Evolutionary conservation across 2,113 vertebrate species (phyloP).

Genomic region (Struthidea cinerea): DNA sequence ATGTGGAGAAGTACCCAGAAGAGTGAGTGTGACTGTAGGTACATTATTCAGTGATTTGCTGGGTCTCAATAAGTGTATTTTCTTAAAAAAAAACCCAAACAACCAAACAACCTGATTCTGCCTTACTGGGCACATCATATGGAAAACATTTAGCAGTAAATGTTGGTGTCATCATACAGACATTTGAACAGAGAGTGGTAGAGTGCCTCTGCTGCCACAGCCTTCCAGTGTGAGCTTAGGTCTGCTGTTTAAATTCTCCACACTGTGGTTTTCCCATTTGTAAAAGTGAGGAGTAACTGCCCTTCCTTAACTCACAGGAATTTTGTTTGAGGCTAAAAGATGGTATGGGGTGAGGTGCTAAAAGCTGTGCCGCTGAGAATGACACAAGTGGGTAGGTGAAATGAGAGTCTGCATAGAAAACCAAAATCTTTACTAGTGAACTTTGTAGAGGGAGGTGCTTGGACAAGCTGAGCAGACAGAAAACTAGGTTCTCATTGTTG

Average conservation of each 20-base stretch:
- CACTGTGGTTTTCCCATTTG: not conserved
- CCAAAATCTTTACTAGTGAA: not conserved
- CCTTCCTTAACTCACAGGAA: not conserved
- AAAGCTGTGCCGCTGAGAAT: not conserved
- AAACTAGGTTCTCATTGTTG: not conserved
- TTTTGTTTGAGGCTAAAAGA: not conserved
- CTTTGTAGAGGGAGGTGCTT: not conserved
- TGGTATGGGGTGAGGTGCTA: not conserved
- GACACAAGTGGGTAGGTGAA: not conserved
- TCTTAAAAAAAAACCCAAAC: rapidly evolving
- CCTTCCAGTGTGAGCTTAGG: not conserved
- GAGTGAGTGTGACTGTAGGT: not conserved
- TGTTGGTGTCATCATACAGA: not conserved
- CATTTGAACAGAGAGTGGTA: not conserved
- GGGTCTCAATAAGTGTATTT: not conserved
- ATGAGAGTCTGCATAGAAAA: not conserved
- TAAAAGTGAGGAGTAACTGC: not conserved
- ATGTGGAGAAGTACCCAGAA: not conserved
- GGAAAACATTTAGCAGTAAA: not conserved
- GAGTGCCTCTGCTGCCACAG: not conserved
- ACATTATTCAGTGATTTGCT: not conserved
- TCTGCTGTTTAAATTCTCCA: not conserved
- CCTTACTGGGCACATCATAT: not conserved
- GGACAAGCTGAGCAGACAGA: not conserved
- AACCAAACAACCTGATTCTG: not conserved